Conservation (phyloP, 1,140 invertebrate species). For the Microplitis demolitor region DNA sequence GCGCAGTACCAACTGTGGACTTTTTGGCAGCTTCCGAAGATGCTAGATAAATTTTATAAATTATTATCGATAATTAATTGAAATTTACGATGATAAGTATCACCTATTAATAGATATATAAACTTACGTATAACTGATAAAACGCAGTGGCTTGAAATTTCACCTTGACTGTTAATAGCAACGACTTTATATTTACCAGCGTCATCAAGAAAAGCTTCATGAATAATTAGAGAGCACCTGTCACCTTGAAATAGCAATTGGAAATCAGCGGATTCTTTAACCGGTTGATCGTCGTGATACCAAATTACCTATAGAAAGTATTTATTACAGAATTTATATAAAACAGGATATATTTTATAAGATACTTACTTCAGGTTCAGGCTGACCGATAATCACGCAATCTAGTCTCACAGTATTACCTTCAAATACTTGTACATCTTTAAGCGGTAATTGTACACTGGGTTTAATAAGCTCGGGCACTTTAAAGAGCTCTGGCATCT, state of each 20-base stretch:
- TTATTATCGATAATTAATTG: neutral
- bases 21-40: constrained; percentile 13
- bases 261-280: constrained; percentile 84
- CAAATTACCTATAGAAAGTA: constrained; percentile 71
- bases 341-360: constrained; percentile 3
- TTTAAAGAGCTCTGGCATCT: constrained; percentile 5
- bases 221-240: constrained; percentile 78
- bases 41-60: constrained; percentile 9
- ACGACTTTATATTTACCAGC: constrained; percentile 80
- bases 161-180: constrained; percentile 79
- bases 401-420: constrained; percentile 75
- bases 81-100: neutral
- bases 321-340: neutral
- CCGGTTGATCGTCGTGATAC: constrained; percentile 82
- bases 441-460: constrained; percentile 73
- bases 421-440: constrained; percentile 72
- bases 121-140: constrained; percentile 64
- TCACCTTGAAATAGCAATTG: constrained; percentile 82
- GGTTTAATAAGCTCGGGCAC: constrained; percentile 66
- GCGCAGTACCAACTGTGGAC: constrained; percentile 44
- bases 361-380: constrained; percentile 75
- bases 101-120: constrained; percentile 30
- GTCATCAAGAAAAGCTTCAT: constrained; percentile 76
- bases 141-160: constrained; percentile 75
- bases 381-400: constrained; percentile 82